Base-by-base conservation (phyloP, 2,888 invertebrate species). In the Pristionchus exspectatus region DNA sequence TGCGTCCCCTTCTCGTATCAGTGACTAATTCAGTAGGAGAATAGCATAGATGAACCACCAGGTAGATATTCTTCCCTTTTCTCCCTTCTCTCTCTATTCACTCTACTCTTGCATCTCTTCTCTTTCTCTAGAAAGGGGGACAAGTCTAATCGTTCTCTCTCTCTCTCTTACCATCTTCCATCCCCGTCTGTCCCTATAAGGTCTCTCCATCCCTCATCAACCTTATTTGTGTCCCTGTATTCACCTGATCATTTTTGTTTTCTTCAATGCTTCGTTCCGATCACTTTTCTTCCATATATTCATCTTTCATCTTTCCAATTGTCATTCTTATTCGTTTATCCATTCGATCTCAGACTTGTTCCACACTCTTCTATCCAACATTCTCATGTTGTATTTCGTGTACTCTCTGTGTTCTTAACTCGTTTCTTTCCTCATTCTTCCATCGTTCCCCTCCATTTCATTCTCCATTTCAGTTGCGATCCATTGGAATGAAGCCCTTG, bases 131-230 rank as follows among this genome's bases (percentile, higher is more conserved):
- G 50, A 81, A 81, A 50, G 81, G 74, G 38, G 81, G 44, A 81
- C 50, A 50, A 50, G 81, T 81, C 81, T 81, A 81, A 81, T 85
- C 85, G 56, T 63, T 85, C 27, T 50, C n/a, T 84, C 56, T 30
- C n/a, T 84, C 56, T 30, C 85, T 85, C 85, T 83, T n/a, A 33
- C 85, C 24, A 5, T 50, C 84, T 44, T 30, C 27, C 84, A 27
- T 24, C 56, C 59, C 30, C 30, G 44, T 44, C 50, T 44, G 50
- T 59, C 59, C 50, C 85, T 21, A 85, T 59, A 54, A 85, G 30
- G 50, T 59, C 85, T 85, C 63, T 85, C 50, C 54, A 30, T 54
- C 50, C n/a, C 50, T n/a, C 50, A 81, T 81, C 81, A 44, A 81
- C 81, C 44, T 50, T 44, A 50, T 81, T 38, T 44, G 50, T 81